Evolutionary conservation across 2,797 vertebrate genomes (phyloP).

Genomic region (Orientallactaga sibirica): DNA sequence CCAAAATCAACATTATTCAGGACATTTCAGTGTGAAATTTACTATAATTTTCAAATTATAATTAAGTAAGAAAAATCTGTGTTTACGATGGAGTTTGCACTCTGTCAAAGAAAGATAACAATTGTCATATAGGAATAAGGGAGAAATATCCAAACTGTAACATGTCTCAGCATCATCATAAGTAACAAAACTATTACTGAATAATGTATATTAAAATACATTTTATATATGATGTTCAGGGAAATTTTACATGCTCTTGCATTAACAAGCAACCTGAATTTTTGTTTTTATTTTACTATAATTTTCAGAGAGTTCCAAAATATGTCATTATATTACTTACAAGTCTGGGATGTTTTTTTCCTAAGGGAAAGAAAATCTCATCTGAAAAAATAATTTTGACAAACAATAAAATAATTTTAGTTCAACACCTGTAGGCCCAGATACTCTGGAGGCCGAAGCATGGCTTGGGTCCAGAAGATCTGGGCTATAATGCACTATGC

Average conservation of each 20-base stretch:
- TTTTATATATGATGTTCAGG: conserved; percentile 1
- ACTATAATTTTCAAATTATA: conserved; percentile 48
- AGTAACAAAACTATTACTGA: conserved; percentile 37
- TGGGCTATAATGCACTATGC: no score
- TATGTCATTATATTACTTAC: conserved; percentile 9
- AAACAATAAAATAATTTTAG: conserved; percentile 54
- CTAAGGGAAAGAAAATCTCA: not conserved
- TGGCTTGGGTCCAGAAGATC: no score
- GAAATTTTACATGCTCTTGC: not conserved
- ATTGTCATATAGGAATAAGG: conserved; percentile 22
- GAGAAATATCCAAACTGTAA: conserved; percentile 30
- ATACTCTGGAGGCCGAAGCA: no score
- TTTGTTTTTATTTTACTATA: conserved; percentile 37
- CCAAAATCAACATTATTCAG: conserved; percentile 60
- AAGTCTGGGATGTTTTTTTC: not conserved
- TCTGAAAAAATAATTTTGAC: conserved; percentile 41
- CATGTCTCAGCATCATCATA: conserved; percentile 52
- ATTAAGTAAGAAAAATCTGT: conserved; percentile 47
- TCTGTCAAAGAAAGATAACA: conserved; percentile 61
- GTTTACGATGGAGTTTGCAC: conserved; percentile 55
- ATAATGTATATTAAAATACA: not conserved
- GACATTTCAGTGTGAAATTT: conserved; percentile 55
- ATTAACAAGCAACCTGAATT: conserved; percentile 12
- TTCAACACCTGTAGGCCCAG: no score
- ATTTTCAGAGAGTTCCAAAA: conserved; percentile 46